phyloP scores from a whole-genome alignment of 1,140 invertebrate genomes.

The Tetranychus cinnabarinus region DNA sequence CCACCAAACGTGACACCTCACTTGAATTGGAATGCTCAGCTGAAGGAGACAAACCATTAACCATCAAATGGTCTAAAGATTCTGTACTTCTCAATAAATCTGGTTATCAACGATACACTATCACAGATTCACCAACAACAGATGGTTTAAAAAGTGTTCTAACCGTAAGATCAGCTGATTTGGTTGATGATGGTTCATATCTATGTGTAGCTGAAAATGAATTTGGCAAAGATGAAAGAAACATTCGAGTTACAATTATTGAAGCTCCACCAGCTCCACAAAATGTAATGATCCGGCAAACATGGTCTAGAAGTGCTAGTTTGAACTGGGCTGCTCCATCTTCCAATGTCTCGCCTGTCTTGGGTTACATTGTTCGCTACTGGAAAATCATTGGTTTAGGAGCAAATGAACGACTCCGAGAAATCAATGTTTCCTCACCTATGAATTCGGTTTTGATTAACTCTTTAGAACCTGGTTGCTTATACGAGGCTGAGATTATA shows the following conservation, averaged over 20 bases:
- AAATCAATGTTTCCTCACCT: constrained; percentile 11
- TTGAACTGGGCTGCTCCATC: constrained; percentile 78
- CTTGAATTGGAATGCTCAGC: no score
- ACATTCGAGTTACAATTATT: constrained; percentile 42
- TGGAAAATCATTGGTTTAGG: constrained; percentile 31
- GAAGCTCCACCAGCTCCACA: constrained; percentile 81
- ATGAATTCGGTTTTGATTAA: constrained; percentile 14
- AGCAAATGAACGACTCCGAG: constrained; percentile 10
- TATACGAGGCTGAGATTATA: constrained; percentile 72
- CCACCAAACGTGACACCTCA: no score
- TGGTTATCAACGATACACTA: constrained; percentile 10
- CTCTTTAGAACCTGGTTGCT: constrained; percentile 53
- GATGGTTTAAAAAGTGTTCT: constrained; percentile 24
- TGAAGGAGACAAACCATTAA: no score
- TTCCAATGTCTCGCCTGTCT: constrained; percentile 76
- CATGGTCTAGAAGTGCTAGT: constrained; percentile 66
- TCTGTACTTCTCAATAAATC: no score
- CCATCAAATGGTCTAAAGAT: no score
- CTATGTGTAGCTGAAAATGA: constrained; percentile 64
- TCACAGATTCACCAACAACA: constrained; percentile 12
- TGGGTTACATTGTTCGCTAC: constrained; percentile 72
- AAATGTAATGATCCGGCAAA: constrained; percentile 67
- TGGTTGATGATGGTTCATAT: constrained; percentile 64
- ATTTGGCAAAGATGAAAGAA: constrained; percentile 71
- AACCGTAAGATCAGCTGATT: constrained; percentile 57